A percentile compares a stretch with the other conserved stretches of the same genome.
These are phyloP conservation scores for Chloebia gouldiae DNA, from an alignment of 2,113 vertebrate species.

Conservation along the genomic window DNA sequence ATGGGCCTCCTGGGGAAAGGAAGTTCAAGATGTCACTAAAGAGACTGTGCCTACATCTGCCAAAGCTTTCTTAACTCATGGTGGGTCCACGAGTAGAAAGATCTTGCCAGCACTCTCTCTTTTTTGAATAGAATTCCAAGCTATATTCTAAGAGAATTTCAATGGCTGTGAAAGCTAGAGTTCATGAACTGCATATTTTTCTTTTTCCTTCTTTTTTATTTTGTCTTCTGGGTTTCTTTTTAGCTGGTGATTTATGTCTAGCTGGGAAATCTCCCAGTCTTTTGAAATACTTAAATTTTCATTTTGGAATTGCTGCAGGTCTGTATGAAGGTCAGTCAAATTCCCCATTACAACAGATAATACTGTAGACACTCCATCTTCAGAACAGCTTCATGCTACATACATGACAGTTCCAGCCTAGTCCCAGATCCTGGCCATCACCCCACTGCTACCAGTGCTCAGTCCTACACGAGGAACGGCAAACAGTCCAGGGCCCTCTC, in stretches of 20 bases:
- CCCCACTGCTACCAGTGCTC: not conserved
- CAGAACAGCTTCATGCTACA: constrained; percentile 5
- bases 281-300: constrained; percentile 27
- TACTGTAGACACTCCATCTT: not conserved
- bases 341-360: not conserved
- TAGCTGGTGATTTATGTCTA: constrained; percentile 41
- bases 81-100: not conserved
- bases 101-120: not conserved
- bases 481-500: not conserved
- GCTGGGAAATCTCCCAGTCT: constrained; percentile 41
- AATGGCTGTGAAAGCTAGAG: not conserved
- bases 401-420: not conserved
- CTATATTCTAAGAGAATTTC: not conserved
- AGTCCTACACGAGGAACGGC: not conserved
- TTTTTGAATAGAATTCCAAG: not conserved
- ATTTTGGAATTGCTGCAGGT: constrained; percentile 1
- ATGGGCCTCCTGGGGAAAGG: not conserved
- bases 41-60: not conserved
- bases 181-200: constrained; percentile 49
- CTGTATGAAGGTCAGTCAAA: constrained; percentile 2
- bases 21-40: not conserved
- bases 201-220: constrained; percentile 16
- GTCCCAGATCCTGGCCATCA: not conserved
- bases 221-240: constrained; percentile 50
- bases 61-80: not conserved